These are phyloP conservation scores for Elgaria multicarinata DNA, from an alignment of 2,113 vertebrate genomes.

Conservation along the genomic window DNA sequence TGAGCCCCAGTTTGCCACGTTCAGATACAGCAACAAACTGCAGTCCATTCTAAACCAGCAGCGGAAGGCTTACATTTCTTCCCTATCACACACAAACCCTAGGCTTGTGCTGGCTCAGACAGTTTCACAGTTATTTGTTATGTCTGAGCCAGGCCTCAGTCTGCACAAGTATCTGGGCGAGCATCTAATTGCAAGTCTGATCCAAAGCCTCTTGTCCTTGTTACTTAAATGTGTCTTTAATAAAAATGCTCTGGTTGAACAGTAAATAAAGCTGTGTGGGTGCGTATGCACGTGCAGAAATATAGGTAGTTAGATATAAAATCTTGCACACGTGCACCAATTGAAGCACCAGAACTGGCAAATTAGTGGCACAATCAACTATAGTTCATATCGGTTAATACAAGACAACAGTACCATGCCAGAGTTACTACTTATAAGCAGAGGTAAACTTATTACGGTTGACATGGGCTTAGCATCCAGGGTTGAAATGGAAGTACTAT, in stretches of 20 bases:
- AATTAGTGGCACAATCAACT: not conserved
- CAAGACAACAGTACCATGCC: not conserved
- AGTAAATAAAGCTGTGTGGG: not conserved
- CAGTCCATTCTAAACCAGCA: not conserved
- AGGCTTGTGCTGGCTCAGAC: not conserved
- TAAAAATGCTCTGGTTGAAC: not conserved
- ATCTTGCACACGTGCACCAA: too few relatives aligned
- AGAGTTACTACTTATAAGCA: not conserved
- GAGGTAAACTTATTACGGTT: not conserved
- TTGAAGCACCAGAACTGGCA: not conserved
- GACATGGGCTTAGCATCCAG: not conserved
- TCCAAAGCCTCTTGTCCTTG: not conserved
- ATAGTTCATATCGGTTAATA: not conserved
- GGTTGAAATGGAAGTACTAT: not conserved
- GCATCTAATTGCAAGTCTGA: not conserved
- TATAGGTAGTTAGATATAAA: too few relatives aligned
- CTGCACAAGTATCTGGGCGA: not conserved
- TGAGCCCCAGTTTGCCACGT: not conserved
- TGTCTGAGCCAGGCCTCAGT: not conserved
- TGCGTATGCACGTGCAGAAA: too few relatives aligned
- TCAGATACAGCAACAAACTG: not conserved
- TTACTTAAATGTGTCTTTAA: not conserved
- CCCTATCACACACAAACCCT: not conserved
- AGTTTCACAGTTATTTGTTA: not conserved
- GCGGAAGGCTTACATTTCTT: too few relatives aligned